Evolutionary conservation across 1,140 invertebrate genomes (phyloP).

Genomic region (Zophobas morio): DNA sequence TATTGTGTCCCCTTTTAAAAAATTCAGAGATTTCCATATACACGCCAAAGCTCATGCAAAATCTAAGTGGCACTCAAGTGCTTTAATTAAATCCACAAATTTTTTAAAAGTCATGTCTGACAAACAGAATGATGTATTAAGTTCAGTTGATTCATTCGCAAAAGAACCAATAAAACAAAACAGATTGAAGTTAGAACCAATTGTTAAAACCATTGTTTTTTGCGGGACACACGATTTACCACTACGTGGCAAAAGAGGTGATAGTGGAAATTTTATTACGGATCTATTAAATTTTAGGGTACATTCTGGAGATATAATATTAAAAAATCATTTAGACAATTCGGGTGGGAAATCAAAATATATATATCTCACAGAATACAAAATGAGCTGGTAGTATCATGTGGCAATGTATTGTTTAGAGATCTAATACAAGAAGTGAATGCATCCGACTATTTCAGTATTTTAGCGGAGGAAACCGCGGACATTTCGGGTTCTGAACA

Average conservation of each 20-base stretch:
- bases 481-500: constrained; percentile 63
- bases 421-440: constrained; percentile 41
- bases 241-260: background rate
- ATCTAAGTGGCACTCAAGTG: no score
- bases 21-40: no score
- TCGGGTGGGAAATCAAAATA: background rate
- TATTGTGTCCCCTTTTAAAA: no score
- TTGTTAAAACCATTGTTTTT: background rate
- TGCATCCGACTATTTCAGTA: constrained; percentile 50
- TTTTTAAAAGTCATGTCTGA: no score
- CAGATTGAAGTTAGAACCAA: no score
- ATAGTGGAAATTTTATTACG: background rate
- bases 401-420: constrained; percentile 41
- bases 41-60: no score
- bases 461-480: constrained; percentile 59
- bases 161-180: no score
- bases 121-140: no score
- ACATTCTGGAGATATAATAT: background rate
- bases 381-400: constrained; percentile 48
- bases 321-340: background rate
- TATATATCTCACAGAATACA: constrained; percentile 38
- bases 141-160: no score
- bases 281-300: background rate
- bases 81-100: no score
- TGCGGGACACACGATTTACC: background rate